Evolutionary conservation across 2,888 invertebrate genomes (phyloP).

Genomic region (Norana najaformis): DNA sequence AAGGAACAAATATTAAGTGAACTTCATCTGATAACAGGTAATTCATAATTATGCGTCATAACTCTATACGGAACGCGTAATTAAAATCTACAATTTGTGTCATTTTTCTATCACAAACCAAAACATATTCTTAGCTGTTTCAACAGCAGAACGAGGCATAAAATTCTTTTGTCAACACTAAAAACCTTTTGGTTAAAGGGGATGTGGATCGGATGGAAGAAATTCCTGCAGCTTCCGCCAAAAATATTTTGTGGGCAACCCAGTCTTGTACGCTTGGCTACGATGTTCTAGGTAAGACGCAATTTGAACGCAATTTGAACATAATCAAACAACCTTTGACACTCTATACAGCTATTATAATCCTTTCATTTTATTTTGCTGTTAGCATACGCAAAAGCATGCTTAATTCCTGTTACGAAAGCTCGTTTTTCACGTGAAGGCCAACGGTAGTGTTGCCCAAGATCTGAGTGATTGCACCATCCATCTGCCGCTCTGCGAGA

Average conservation of each 20-base stretch:
- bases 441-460: too few species aligned
- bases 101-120: not conserved
- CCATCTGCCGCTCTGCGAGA: too few species aligned
- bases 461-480: too few species aligned
- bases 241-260: slow-evolving; percentile 86
- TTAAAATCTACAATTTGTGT: not conserved
- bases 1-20: not conserved
- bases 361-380: too few species aligned
- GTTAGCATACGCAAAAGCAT: too few species aligned
- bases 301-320: not conserved
- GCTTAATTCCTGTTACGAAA: not conserved
- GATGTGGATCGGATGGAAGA: slow-evolving; percentile 80
- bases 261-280: slow-evolving; percentile 86
- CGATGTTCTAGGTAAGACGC: slow-evolving; percentile 75
- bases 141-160: too few species aligned
- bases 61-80: not conserved
- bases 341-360: too few species aligned
- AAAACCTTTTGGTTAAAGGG: slow-evolving; percentile 69
- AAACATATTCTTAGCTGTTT: not conserved
- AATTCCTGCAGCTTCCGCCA: slow-evolving; percentile 85
- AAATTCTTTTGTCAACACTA: not conserved
- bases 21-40: not conserved
- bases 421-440: not conserved
- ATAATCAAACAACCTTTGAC: not conserved
- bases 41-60: too few species aligned